Conservation (phyloP, 2,113 vertebrate species). For the Acanthisitta chloris region DNA sequence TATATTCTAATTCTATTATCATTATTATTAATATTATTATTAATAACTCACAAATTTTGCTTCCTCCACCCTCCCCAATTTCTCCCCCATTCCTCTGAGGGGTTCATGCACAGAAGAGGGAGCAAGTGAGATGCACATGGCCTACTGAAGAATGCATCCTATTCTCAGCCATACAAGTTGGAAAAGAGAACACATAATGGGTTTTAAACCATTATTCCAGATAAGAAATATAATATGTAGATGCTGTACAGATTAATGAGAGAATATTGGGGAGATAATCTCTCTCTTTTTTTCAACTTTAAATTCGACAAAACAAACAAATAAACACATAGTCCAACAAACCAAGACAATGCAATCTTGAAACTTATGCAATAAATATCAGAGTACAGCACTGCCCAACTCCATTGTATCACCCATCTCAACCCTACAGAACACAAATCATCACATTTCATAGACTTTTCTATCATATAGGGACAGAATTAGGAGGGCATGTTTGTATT, state of each 20-base stretch:
- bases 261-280: accelerated
- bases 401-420: neutral
- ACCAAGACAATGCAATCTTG: neutral
- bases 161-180: neutral
- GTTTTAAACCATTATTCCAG: neutral
- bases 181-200: neutral
- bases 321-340: neutral
- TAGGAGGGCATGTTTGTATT: neutral
- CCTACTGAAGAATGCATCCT: neutral
- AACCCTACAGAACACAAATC: neutral
- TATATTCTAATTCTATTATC: neutral
- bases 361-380: neutral
- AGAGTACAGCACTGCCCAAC: neutral
- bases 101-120: neutral
- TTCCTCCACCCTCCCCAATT: too few relatives aligned
- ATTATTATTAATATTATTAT: neutral
- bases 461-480: neutral
- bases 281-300: neutral
- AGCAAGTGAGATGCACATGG: neutral
- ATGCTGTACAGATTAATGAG: neutral
- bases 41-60: neutral
- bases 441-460: neutral
- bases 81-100: neutral
- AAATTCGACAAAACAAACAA: neutral
- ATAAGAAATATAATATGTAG: neutral